phyloP scores from a whole-genome alignment of 2,113 vertebrate species.

The Myrmecobius fasciatus region DNA sequence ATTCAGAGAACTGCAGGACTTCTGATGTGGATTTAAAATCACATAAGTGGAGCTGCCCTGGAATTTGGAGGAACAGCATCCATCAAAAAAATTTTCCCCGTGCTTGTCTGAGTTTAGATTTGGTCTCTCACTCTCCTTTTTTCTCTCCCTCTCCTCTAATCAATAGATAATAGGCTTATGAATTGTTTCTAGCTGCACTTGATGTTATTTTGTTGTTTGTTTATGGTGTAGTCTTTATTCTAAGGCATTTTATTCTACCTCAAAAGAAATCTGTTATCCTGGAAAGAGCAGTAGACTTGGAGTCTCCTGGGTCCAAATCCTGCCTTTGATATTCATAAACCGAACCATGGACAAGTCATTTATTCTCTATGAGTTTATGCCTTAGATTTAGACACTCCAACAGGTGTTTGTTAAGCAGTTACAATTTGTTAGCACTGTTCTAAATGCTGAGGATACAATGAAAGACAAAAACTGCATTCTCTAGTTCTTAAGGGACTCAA shows the following conservation, averaged over 20 bases:
- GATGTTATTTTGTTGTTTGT: not conserved
- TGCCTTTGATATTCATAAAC: not conserved
- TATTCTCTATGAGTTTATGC: not conserved
- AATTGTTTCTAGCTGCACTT: not conserved
- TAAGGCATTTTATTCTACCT: not conserved
- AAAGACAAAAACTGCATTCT: not conserved
- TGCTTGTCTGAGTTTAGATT: not conserved
- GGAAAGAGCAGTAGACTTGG: not conserved
- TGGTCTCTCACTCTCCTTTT: not conserved
- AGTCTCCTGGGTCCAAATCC: not conserved
- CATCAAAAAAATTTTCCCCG: not conserved
- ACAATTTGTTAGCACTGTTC: not conserved
- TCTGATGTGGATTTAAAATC: not conserved
- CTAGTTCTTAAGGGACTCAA: not conserved
- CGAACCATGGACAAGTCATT: not conserved
- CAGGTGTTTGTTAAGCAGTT: not conserved
- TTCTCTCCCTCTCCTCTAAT: not conserved
- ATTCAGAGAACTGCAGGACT: not conserved
- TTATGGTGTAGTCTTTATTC: not conserved
- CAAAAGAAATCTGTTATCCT: not conserved
- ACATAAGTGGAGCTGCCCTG: not conserved
- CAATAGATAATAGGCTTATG: not conserved
- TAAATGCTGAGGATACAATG: not conserved
- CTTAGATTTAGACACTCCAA: not conserved
- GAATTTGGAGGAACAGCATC: not conserved